Base-by-base conservation (phyloP, 2,113 vertebrate genomes). In the Pyxicephalus adspersus region DNA sequence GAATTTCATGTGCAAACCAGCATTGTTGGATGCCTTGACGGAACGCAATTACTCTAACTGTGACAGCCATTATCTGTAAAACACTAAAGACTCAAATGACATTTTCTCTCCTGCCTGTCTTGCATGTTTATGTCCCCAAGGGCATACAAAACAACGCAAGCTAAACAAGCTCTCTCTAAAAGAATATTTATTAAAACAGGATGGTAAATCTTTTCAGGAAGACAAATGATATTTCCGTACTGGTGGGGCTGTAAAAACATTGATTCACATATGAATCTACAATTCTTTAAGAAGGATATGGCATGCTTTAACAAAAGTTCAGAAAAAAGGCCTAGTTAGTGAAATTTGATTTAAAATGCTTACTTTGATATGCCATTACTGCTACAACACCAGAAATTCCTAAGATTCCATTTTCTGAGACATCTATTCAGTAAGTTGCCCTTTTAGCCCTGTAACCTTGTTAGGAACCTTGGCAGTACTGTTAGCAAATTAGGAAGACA, bases 371-470 rank as follows among this genome's bases (percentile, higher is more conserved):
- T 23, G 51, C 3, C 51, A 28, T 19, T 54, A 17, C 29, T 54
- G 6, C 4, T 28, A 54, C 13, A 54, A 54, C 26, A 52, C 4
- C 5, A 54, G 50, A 26, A 70, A 70, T 71, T 54, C 64, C 52
- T 17, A 19, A 58, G 29, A 60, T 74, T 38, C 28, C 54, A 74
- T 34, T 19, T 55, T 72, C 52, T 73, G 20, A 57, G 20, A 11
- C 52, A 29, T 55, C 52, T 57, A 28, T 58, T 57, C 4, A 73
- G 22, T 55, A 26, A 29, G 18, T 25, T 71, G 38, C 20, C 25
- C 51, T 55, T 26, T 72, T 26, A 20, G 17, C 15, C 8, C n/a
- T 58, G 54, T 73, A 58, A 73, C 54, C 55, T 60, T 74, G 55
- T 28, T 22, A 7, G 23, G 55, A 58, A 28, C 71, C 55, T 74